Base-by-base conservation (phyloP, 1,140 invertebrate species). In the Sycophila sp. region DNA sequence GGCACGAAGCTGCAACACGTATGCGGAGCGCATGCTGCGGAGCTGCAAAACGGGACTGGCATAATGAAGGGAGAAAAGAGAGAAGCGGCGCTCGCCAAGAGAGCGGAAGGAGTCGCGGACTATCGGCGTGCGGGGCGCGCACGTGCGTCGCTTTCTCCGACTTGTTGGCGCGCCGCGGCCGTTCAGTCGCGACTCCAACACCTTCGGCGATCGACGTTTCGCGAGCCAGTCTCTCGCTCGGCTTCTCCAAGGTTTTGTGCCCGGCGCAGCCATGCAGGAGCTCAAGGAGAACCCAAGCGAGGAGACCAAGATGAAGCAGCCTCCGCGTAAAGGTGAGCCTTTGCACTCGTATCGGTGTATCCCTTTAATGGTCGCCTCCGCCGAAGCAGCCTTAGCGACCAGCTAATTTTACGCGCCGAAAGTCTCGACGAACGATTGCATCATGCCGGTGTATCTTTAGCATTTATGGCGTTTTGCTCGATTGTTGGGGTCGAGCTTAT, bases 351-450 rank as follows among this genome's bases (percentile, higher is more conserved):
- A 28, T 6, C 7, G 4, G 24, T 0, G 22, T 15, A 34, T 53
- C 1, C 24, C 22, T 49, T 49, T 49, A 11, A 53, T 13, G 24
- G 24, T 53, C 7, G 19, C n/a, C n/a, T n/a, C n/a, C n/a, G n/a
- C 17, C 17, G 2, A 22, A 19, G 22, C 4, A 53, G 28, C 26
- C 26, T 30, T 26, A n/a, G n/a, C n/a, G n/a, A n/a, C n/a, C n/a
- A n/a, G n/a, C 75, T 78, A 78, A 76, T 75, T 78, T 76, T 75
- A 78, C 34, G 42, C 56, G 8, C 55, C 66, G 30, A 70, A 8
- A 28, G 59, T 68, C 24, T 38, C 26, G 71, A 56, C n/a, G n/a
- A n/a, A n/a, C 19, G 42, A 60, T 78, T 78, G 62, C 73, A 76
- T 77, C 72, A 75, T 45, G 49, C 3, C n/a, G n/a, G n/a, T n/a